A percentile compares a stretch with the other conserved stretches of the same genome.
Conservation (phyloP, 30 jellyfish, hydroid and myxozoan species). For the Turritopsis dohrnii region DNA sequence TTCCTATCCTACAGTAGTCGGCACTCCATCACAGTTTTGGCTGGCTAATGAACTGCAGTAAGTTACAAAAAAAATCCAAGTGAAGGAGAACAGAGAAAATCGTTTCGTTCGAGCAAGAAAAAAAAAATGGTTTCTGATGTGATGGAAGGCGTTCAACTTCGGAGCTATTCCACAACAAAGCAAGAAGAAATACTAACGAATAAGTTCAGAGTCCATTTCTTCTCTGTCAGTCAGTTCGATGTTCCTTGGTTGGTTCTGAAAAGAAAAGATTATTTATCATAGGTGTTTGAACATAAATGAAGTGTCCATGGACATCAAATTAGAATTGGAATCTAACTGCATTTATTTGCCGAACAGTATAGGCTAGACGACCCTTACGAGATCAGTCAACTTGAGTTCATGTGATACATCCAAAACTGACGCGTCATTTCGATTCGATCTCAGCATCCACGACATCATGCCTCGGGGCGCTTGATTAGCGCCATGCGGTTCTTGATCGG, state of each 20-base stretch:
- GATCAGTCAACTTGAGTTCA: background rate
- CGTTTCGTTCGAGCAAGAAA: too few species aligned
- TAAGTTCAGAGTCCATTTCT: conserved; percentile 81
- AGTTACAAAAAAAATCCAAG: too few species aligned
- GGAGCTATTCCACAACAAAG: too few species aligned
- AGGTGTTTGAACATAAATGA: background rate
- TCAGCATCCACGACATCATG: conserved; percentile 48
- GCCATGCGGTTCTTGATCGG: background rate
- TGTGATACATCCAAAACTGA: conserved; percentile 9
- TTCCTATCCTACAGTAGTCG: too few species aligned
- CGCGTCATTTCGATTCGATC: conserved; percentile 16
- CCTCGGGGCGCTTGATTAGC: conserved; percentile 6
- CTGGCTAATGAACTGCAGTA: too few species aligned
- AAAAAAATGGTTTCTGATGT: too few species aligned
- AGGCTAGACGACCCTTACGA: background rate
- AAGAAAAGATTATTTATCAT: background rate
- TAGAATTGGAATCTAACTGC: too few species aligned
- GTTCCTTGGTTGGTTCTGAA: conserved; percentile 49
- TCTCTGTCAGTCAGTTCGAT: conserved; percentile 79
- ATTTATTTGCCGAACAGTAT: too few species aligned
- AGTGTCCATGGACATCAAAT: background rate
- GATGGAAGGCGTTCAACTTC: too few species aligned
- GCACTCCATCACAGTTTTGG: too few species aligned
- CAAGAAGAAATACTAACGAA: conserved; percentile 50
- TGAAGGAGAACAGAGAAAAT: too few species aligned